Evolutionary conservation across 2,888 invertebrate genomes (phyloP).

Genomic region (Crematogaster levior): DNA sequence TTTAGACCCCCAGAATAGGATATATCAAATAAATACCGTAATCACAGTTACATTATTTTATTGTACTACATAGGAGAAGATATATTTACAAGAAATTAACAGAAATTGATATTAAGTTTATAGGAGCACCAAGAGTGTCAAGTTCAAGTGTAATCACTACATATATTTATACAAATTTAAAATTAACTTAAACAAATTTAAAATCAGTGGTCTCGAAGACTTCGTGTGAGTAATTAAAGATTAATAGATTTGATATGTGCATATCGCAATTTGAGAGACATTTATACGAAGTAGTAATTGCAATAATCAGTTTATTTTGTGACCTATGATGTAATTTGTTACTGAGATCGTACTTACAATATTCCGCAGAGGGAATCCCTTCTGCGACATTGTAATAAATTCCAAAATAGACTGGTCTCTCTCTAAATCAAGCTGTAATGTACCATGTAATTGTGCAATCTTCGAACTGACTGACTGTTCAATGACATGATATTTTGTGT

Average conservation of each 20-base stretch:
- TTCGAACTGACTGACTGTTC: neutral
- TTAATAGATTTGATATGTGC: constrained; percentile 60
- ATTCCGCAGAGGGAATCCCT: neutral
- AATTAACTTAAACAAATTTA: too few relatives aligned
- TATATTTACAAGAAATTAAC: too few relatives aligned
- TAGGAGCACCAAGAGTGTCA: too few relatives aligned
- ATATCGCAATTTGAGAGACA: constrained; percentile 44
- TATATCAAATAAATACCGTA: too few relatives aligned
- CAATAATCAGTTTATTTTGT: constrained; percentile 39
- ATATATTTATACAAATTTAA: too few relatives aligned
- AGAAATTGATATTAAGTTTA: too few relatives aligned
- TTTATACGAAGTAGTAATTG: constrained; percentile 48
- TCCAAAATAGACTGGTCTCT: neutral
- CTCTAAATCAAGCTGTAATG: constrained; percentile 21
- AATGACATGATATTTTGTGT: neutral
- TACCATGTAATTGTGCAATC: constrained; percentile 6
- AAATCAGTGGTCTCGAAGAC: too few relatives aligned
- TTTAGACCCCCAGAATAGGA: too few relatives aligned
- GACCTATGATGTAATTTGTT: constrained; percentile 1
- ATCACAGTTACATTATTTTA: too few relatives aligned
- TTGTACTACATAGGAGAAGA: too few relatives aligned
- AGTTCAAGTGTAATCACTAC: too few relatives aligned
- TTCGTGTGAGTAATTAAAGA: too few relatives aligned
- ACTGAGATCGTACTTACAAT: neutral
- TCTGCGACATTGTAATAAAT: constrained; percentile 6